Evolutionary conservation across 2,888 invertebrate species (phyloP), one percentile per base, ranked within the genome.

Genomic region (Ptilodon capucinus): DNA sequence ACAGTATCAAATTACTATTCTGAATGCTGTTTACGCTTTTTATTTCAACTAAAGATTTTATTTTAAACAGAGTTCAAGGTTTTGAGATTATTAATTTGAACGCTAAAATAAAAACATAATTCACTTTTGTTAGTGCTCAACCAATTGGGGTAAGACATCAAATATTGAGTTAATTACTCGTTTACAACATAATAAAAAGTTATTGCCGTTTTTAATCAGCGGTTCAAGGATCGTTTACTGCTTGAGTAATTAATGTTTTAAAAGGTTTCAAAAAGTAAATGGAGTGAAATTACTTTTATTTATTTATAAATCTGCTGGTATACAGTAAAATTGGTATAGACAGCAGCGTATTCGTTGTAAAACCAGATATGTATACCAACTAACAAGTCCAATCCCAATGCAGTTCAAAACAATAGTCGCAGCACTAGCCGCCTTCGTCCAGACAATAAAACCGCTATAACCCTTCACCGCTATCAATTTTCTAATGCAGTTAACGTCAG

Each of bases 401-500:
- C 18, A 36, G 18, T 18, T 18, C 44, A 45, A 40, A n/a, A 48
- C 38, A 11, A 42, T 21, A 32, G 40, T 49, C 36, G 11, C 44
- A 44, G 38, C 57, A 38, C 60, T 44, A 40, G 46, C 47, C 50
- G 52, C 40, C 18, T 16, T 44, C 48, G 46, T 46, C 54, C 49
- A 42, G 60, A 66, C 66, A 73, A 70, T 81, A 79, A 76, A 76
- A 76, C 65, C 60, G 67, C 57, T 64, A 64, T 72, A 77, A 76
- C 73, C 71, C 74, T 70, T 71, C 54, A 48, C 59, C 54, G 71
- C 76, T 71, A 82, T 82, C 78, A 81, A 79, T 81, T 76, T 65
- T 68, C 64, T 70, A 68, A 70, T 71, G 76, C 76, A 78, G 79
- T 83, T 76, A 80, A 77, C 67, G 82, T 80, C 80, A 76, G 54